Percentiles rank a stretch among this genome's conserved stretches.
phyloP scores from a whole-genome alignment of 2,113 vertebrate genomes.

The Cyanoderma ruficeps region DNA sequence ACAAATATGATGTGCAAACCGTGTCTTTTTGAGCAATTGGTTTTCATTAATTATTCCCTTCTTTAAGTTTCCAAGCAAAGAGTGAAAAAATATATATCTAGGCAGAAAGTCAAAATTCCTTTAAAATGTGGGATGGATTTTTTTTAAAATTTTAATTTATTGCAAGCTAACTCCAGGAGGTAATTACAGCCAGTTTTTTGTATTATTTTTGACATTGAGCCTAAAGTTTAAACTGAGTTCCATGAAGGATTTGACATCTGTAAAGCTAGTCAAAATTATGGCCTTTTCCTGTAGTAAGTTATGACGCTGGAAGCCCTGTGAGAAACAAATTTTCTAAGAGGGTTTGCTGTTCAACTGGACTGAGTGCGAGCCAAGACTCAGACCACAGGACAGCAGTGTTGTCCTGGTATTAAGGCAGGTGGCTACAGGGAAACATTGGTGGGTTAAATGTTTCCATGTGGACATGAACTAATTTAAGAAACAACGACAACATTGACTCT shows the following conservation, averaged over 20 bases:
- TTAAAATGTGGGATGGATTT: conserved; percentile 3
- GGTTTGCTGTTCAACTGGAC: neutral
- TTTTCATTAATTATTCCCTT: conserved; percentile 59
- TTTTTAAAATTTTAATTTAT: conserved; percentile 9
- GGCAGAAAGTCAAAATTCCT: conserved; percentile 59
- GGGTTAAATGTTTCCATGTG: neutral
- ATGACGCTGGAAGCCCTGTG: neutral
- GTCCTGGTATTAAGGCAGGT: neutral
- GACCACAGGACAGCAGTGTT: neutral
- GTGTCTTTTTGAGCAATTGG: conserved; percentile 22
- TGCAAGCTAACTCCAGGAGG: conserved; percentile 33
- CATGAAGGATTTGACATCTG: conserved; percentile 34
- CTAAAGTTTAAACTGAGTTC: conserved; percentile 26
- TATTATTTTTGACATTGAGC: conserved; percentile 59
- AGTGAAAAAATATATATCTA: conserved; percentile 58
- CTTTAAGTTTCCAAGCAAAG: conserved; percentile 51
- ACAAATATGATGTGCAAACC: conserved; percentile 35
- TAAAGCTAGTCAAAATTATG: conserved; percentile 14
- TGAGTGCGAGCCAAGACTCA: neutral
- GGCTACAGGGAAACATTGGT: neutral
- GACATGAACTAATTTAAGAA: neutral
- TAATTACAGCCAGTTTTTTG: conserved; percentile 20
- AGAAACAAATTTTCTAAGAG: conserved; percentile 34
- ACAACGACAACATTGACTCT: neutral
- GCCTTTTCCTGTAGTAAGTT: conserved; percentile 32